phyloP scores from a whole-genome alignment of 53 echinoderm and acorn worm genomes.

The Luidia sarsii region DNA sequence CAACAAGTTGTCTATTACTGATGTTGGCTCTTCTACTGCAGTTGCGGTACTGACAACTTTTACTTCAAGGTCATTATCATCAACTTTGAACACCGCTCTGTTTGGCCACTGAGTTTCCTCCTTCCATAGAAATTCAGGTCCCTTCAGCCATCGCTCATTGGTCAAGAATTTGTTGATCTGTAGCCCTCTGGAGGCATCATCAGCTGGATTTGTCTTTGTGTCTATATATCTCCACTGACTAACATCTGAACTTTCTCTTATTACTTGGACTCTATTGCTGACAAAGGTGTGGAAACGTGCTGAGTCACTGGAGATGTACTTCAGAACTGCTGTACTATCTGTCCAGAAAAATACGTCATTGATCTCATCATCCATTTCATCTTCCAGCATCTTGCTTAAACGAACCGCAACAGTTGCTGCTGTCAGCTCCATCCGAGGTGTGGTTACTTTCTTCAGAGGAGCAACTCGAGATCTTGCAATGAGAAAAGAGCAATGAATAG shows the following conservation, averaged over 20 bases:
- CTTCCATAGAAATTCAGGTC: slow-evolving; percentile 43
- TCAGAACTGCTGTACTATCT: slow-evolving; percentile 59
- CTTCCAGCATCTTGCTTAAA: no score
- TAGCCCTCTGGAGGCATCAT: slow-evolving; percentile 45
- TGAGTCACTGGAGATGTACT: slow-evolving; percentile 50
- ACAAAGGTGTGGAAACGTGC: slow-evolving; percentile 57
- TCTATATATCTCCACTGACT: slow-evolving; percentile 55
- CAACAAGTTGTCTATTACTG: slow-evolving; percentile 35
- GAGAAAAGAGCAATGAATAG: slow-evolving; percentile 45
- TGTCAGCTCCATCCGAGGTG: slow-evolving; percentile 48
- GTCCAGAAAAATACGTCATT: slow-evolving; percentile 29
- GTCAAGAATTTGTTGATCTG: neutral
- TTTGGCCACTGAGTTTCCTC: slow-evolving; percentile 46
- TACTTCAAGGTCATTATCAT: slow-evolving; percentile 45
- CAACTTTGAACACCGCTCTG: slow-evolving; percentile 20
- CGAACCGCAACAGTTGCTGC: slow-evolving; percentile 34
- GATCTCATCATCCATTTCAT: slow-evolving; percentile 2
- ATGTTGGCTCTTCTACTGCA: slow-evolving; percentile 1
- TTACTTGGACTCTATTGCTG: slow-evolving; percentile 53
- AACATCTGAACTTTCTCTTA: slow-evolving; percentile 37
- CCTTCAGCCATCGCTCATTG: slow-evolving; percentile 31
- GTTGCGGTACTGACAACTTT: slow-evolving; percentile 30
- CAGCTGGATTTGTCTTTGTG: slow-evolving; percentile 58
- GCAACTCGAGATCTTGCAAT: slow-evolving; percentile 40
- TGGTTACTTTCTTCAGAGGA: slow-evolving; percentile 43